Percentiles rank a stretch among this genome's conserved stretches.
These are phyloP conservation scores for Drosophila azteca DNA, from an alignment of 1,140 invertebrate species.

Conservation along the genomic window DNA sequence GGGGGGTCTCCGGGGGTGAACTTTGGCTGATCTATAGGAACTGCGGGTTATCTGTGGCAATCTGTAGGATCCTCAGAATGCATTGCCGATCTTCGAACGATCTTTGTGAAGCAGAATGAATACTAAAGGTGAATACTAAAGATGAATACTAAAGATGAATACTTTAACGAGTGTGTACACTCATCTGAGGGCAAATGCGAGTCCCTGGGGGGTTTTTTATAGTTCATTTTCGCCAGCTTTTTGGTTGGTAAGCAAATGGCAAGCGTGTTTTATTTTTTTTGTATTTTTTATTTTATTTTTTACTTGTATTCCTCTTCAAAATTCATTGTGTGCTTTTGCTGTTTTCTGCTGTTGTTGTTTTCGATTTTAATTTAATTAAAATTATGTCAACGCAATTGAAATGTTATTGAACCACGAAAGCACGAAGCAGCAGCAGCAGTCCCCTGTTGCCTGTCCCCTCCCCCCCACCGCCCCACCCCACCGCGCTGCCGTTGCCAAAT, in stretches of 20 bases:
- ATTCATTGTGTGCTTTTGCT: conserved; percentile 69
- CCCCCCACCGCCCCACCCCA: too few species aligned
- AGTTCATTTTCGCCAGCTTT: too few species aligned
- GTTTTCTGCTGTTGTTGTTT: conserved; percentile 34
- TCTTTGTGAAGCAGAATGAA: conserved; percentile 8
- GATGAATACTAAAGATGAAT: background rate
- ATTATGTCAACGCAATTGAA: conserved; percentile 80
- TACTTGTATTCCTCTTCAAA: conserved; percentile 66
- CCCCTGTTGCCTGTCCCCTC: too few species aligned
- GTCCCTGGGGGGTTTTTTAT: conserved; percentile 9
- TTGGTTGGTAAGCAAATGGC: conserved; percentile 36
- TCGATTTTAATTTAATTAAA: conserved; percentile 77
- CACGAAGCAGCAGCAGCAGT: conserved; percentile 31
- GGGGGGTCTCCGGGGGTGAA: too few species aligned
- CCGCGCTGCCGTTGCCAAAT: conserved; percentile 18
- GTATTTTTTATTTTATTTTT: conserved; percentile 24
- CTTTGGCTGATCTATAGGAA: background rate
- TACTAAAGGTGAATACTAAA: background rate
- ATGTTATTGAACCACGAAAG: conserved; percentile 73
- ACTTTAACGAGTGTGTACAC: conserved; percentile 18
- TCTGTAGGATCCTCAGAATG: too few species aligned
- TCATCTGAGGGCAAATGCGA: conserved; percentile 57
- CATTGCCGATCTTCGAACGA: too few species aligned
- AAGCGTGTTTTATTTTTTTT: too few species aligned
- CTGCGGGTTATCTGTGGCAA: background rate